A percentile compares a stretch with the other conserved stretches of the same genome.
Evolutionary conservation across 1,140 invertebrate species (phyloP).

Genomic region (Drosophila rhopaloa): DNA sequence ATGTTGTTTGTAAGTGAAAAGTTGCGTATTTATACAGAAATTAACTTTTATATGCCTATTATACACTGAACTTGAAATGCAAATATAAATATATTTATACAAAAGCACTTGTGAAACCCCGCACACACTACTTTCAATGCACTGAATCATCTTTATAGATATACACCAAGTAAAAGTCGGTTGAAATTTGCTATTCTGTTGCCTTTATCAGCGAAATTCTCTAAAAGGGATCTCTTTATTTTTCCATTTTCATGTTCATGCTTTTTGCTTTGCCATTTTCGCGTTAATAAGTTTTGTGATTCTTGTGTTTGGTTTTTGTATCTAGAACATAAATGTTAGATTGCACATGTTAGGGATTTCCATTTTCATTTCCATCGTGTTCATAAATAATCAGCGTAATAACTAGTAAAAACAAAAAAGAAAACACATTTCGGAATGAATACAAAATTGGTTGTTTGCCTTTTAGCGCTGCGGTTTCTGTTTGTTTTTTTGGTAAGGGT

Average conservation of each 20-base stretch:
- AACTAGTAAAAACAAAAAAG: constrained; percentile 64
- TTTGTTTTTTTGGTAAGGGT: constrained; percentile 26
- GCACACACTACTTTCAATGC: neutral
- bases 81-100: constrained; percentile 69
- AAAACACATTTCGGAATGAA: constrained; percentile 74
- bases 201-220: constrained; percentile 82
- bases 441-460: constrained; percentile 71
- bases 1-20: constrained; percentile 70
- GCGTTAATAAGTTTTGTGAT: constrained; percentile 68
- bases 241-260: constrained; percentile 59
- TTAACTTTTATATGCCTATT: constrained; percentile 67
- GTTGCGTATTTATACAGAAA: constrained; percentile 79
- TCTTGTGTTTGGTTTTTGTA: constrained; percentile 56
- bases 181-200: constrained; percentile 70
- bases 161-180: constrained; percentile 12
- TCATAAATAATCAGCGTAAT: constrained; percentile 72
- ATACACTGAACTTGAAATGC: constrained; percentile 56
- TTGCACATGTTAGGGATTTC: constrained; percentile 72
- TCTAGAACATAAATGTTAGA: constrained; percentile 75
- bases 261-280: constrained; percentile 61
- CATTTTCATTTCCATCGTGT: constrained; percentile 41
- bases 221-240: constrained; percentile 82
- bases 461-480: constrained; percentile 62
- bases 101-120: constrained; percentile 11
- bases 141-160: neutral